Evolutionary conservation across 2,888 invertebrate species (phyloP), one percentile per base, ranked within the genome.

Genomic region (Copidosoma aretas): DNA sequence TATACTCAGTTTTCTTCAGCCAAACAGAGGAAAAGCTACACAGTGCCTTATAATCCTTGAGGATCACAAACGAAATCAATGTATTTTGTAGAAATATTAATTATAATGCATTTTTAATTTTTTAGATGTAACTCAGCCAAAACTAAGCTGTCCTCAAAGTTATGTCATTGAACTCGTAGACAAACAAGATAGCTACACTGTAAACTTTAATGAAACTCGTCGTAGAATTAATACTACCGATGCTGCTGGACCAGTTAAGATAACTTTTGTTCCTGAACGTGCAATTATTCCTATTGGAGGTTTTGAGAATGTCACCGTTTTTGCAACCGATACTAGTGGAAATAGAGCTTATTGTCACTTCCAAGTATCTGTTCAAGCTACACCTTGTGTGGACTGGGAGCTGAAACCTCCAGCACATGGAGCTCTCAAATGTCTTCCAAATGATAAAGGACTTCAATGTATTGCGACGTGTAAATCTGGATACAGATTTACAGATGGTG

Each of bases 331-430:
- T 80, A 91, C 91, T 80, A 92, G 89, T 78, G 95, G 94, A 73
- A 97, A 97, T 80, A 89, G 91, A 76, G 96, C 95, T 0, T 89
- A 90, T 43, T 97, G 97, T 81, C 90, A 95, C 81, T 97, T 97
- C 90, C 96, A 96, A 86, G 93, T 92, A 79, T 93, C 94, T 0
- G 94, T 96, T 0, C 94, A 95, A 87, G 94, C 96, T 0, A 94
- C 95, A 0, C 93, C 94, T 17, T 98, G 98, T 78, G 95, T 96
- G 0, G 94, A 95, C 77, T 97, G 97, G 95, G 96, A 97, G 80
- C 84, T 98, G 10, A 91, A 92, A 81, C 90, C 94, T 5, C 96
- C 97, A 0, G 91, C 92, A 0, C 92, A 96, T 82, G 97, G 97
- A 57, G 93, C 91, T 59, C 86, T 96, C 39, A 94, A 95, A 79